phyloP scores from a whole-genome alignment of 2,888 invertebrate species.

The Drosophila imparisetae region DNA sequence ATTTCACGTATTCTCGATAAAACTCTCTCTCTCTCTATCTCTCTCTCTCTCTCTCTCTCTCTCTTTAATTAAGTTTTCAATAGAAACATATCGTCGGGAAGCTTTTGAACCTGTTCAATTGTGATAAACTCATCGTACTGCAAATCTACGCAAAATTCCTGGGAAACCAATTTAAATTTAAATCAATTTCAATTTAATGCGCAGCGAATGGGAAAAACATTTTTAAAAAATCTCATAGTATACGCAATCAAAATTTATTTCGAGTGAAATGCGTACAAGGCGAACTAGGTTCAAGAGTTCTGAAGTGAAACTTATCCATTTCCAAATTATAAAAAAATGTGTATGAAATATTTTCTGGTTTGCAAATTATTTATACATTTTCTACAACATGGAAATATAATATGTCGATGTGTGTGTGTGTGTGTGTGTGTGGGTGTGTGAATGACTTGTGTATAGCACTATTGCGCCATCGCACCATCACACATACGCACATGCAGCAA shows the following conservation, averaged over 20 bases:
- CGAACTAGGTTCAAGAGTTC: neutral
- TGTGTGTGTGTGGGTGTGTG: neutral
- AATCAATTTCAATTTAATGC: neutral
- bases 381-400: neutral
- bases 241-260: neutral
- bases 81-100: neutral
- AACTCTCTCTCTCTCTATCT: too few relatives aligned
- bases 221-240: neutral
- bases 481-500: neutral
- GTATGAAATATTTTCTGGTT: neutral
- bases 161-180: neutral
- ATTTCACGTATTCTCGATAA: too few relatives aligned
- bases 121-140: neutral
- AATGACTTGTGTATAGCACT: constrained; percentile 2
- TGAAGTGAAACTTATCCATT: neutral
- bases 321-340: neutral
- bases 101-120: neutral
- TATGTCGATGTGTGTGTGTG: neutral
- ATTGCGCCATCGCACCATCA: neutral
- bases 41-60: neutral
- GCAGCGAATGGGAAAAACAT: neutral
- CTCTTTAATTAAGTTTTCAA: neutral
- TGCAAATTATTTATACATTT: neutral
- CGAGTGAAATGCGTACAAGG: neutral
- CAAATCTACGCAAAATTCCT: neutral